These are phyloP conservation scores for Cyrtodaria siliqua DNA, from an alignment of 2,888 invertebrate species.

Conservation along the genomic window DNA sequence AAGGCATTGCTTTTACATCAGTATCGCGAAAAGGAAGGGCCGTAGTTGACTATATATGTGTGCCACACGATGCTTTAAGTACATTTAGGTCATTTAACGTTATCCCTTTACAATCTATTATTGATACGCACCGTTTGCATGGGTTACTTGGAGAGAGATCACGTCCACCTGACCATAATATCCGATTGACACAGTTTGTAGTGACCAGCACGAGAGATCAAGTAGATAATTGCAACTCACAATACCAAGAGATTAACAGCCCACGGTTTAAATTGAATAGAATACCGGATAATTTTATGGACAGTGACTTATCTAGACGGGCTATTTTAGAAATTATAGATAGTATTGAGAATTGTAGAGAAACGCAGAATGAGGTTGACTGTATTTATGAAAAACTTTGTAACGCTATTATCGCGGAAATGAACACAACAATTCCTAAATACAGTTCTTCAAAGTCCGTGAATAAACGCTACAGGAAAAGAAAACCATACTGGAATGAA, in stretches of 20 bases:
- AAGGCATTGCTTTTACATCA: conserved; percentile 31
- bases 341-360: conserved; percentile 4
- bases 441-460: neutral
- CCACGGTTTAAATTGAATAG: neutral
- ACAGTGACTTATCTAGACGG: neutral
- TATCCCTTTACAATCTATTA: conserved; percentile 6
- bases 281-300: conserved; percentile 16
- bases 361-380: conserved; percentile 11
- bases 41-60: conserved; percentile 40
- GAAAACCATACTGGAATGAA: conserved; percentile 23
- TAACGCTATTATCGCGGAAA: neutral
- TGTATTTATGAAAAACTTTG: neutral
- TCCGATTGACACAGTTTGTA: neutral
- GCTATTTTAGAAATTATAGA: conserved; percentile 11
- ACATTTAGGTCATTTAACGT: conserved; percentile 26
- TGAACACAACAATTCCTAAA: neutral
- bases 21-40: conserved; percentile 33
- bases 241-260: neutral
- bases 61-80: conserved; percentile 28
- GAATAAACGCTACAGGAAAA: neutral
- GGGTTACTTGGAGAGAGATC: conserved; percentile 20
- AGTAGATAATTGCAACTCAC: neutral
- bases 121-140: conserved; percentile 4
- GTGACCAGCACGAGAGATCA: conserved; percentile 1
- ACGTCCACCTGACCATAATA: conserved; percentile 14